Conservation (phyloP, 2,888 invertebrate species). For the Ormia ochracea region DNA sequence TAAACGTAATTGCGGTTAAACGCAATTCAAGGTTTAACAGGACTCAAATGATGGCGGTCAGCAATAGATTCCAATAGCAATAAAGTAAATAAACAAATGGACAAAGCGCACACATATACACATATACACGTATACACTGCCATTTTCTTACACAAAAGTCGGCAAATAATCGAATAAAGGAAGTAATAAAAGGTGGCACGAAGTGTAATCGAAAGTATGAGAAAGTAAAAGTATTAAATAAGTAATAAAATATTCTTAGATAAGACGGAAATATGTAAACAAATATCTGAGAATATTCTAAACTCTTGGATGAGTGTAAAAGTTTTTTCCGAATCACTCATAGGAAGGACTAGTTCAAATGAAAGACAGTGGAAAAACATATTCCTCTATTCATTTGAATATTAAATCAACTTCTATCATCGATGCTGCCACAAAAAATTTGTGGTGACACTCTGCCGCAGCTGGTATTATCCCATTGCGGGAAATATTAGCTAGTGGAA, state of each 20-base stretch:
- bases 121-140: neutral
- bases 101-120: neutral
- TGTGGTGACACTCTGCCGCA: too few relatives aligned
- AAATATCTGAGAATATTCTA: neutral
- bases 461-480: too few relatives aligned
- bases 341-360: too few relatives aligned
- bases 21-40: conserved; percentile 56
- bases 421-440: too few relatives aligned
- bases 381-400: too few relatives aligned
- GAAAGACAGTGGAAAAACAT: too few relatives aligned
- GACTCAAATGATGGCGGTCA: conserved; percentile 51
- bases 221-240: conserved; percentile 30
- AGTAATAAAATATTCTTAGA: conserved; percentile 51
- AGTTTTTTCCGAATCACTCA: neutral
- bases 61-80: conserved; percentile 32
- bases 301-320: neutral
- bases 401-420: too few relatives aligned
- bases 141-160: neutral
- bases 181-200: conserved; percentile 35
- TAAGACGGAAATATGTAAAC: conserved; percentile 26
- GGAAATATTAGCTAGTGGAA: too few relatives aligned
- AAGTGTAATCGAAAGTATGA: neutral
- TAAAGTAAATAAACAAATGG: conserved; percentile 36
- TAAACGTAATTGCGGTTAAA: conserved; percentile 61
- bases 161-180: conserved; percentile 24